phyloP scores from a whole-genome alignment of 2,113 vertebrate species.

The Gorsachius goisagi region DNA sequence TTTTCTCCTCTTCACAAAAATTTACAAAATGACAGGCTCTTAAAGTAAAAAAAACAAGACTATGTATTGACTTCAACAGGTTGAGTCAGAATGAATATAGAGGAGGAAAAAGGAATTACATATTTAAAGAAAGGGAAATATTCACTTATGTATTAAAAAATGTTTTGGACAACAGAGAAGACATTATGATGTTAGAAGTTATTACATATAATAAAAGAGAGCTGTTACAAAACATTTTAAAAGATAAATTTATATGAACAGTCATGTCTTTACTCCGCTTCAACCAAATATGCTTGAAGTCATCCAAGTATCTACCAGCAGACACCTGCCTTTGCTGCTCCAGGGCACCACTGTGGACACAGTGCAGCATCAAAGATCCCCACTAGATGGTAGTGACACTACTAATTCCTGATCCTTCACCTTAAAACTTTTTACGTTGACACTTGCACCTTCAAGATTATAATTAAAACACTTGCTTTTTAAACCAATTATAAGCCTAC shows the following conservation, averaged over 20 bases:
- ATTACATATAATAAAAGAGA: not conserved
- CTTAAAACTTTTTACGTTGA: not conserved
- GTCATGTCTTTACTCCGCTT: not conserved
- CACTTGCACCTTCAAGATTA: not conserved
- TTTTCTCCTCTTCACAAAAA: not conserved
- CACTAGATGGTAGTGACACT: conserved; percentile 27
- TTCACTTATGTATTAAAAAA: not conserved
- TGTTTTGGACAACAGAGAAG: not conserved
- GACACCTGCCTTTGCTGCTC: not conserved
- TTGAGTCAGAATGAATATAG: not conserved
- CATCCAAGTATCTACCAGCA: not conserved
- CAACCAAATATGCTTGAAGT: not conserved
- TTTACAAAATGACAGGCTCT: not conserved
- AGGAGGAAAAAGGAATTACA: not conserved
- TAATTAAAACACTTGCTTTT: not conserved
- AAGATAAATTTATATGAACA: not conserved
- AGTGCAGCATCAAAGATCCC: not conserved
- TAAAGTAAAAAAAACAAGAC: not conserved
- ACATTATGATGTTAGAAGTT: not conserved
- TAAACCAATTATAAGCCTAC: not conserved
- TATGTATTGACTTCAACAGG: not conserved
- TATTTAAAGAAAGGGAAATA: not conserved
- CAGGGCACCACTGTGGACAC: not conserved
- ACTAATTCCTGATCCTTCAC: not conserved
- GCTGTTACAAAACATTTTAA: not conserved